These are phyloP conservation scores for Malacoraja senta DNA, from an alignment of 2,797 vertebrate species.

Conservation along the genomic window DNA sequence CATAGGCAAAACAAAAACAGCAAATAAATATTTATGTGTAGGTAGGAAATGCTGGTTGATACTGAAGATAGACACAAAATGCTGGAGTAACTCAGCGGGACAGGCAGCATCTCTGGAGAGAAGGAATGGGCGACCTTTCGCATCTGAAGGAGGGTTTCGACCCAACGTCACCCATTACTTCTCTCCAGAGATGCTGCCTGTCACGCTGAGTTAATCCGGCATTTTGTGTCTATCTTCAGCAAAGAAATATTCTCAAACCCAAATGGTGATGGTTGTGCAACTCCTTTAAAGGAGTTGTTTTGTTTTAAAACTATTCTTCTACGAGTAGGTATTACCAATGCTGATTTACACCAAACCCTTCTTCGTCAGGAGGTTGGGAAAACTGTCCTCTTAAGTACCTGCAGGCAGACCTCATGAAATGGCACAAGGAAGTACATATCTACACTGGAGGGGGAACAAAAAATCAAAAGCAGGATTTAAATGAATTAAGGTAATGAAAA, in stretches of 20 bases:
- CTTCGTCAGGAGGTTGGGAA: not conserved
- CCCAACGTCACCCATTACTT: no score
- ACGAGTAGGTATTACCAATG: not conserved
- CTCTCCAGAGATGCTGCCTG: no score
- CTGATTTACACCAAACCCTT: not conserved
- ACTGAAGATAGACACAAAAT: no score
- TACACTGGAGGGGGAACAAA: no score
- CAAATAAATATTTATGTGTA: not conserved
- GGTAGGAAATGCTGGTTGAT: no score
- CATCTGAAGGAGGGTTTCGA: no score
- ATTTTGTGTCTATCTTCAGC: no score
- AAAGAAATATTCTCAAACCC: not conserved
- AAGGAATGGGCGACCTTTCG: no score
- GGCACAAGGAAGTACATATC: not conserved
- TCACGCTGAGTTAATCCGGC: no score
- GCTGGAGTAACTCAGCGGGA: no score
- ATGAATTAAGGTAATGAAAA: not conserved
- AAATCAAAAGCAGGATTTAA: not conserved
- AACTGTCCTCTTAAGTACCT: not conserved
- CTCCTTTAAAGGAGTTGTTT: not conserved
- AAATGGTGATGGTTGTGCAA: not conserved
- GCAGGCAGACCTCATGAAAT: not conserved
- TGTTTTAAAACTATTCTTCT: no score
- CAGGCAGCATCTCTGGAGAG: no score
- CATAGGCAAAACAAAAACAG: not conserved